Evolutionary conservation across 2,113 vertebrate genomes (phyloP), one percentile per base, ranked within the genome.

Genomic region (Oryzias javanicus): DNA sequence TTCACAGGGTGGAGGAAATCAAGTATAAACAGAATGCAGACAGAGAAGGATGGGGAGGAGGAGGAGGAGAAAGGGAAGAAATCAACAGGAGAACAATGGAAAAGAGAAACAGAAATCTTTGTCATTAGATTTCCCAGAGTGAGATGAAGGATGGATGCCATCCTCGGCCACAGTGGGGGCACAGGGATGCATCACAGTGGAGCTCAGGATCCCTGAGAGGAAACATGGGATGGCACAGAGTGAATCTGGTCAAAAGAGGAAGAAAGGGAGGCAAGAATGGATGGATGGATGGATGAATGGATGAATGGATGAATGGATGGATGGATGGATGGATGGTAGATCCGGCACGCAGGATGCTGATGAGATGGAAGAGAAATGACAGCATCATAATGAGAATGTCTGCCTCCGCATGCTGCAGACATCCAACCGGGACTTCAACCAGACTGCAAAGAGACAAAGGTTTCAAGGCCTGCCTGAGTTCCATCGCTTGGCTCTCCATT

Each of bases 101-200:
- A 90, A 90, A 89, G 81, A 89, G 62, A 85, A 91, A 94, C 90
- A 94, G 91, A 94, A 89, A 93, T 92, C 91, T 82, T 72, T 82
- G 93, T 97, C 96, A 96, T 90, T 89, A 89, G 92, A 88, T 93
- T 90, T 91, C 86, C 74, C 72, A 25, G 29, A 74, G 82, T 89
- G 85, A 84, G 71, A 91, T 89, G 88, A 41, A 62, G 64, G 64
- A 19, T 58, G 74, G 86, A 92, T 91, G 84, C 80, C 89, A 91
- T 91, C 89, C 86, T 84, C 54, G 78, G 76, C 83, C 81, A 27
- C 49, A 17, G 42, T 20, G 65, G 51, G 81, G 76, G 74, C 74
- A 4, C 63, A 61, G 77, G 84, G 88, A 92, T 90, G 88, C 83
- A 89, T 90, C 86, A 45, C 58, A 46, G 81, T 83, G 83, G 76